Evolutionary conservation across 2,797 vertebrate genomes (phyloP).

Genomic region (Dryobates pubescens): DNA sequence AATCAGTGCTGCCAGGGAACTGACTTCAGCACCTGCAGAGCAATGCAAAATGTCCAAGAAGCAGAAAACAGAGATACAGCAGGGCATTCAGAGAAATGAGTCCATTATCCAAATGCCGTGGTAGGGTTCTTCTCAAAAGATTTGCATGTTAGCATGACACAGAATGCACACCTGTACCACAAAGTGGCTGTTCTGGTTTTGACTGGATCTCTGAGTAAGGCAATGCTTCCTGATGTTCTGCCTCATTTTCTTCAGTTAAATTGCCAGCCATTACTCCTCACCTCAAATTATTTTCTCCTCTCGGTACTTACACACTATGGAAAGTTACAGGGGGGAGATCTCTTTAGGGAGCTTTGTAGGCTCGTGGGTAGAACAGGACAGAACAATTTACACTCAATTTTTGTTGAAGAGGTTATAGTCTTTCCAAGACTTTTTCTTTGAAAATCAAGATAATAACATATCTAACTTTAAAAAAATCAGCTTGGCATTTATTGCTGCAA

Average conservation of each 20-base stretch:
- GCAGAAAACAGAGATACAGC: neutral
- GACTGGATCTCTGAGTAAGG: neutral
- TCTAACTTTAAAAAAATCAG: neutral
- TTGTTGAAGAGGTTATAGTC: neutral
- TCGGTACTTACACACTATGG: neutral
- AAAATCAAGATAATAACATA: neutral
- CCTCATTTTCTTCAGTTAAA: neutral
- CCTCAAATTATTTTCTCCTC: neutral
- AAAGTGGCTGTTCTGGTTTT: neutral
- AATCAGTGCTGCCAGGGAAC: neutral
- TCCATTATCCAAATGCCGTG: neutral
- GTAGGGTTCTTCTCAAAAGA: neutral
- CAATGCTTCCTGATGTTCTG: neutral
- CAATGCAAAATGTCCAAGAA: neutral
- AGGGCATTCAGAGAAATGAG: neutral
- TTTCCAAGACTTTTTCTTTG: neutral
- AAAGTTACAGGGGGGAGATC: neutral
- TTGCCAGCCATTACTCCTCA: neutral
- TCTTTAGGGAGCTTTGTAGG: neutral
- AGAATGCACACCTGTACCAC: neutral
- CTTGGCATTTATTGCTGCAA: neutral
- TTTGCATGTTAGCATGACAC: neutral
- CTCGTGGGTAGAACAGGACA: neutral
- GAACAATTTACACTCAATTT: neutral
- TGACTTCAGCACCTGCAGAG: neutral